These are phyloP conservation scores for Tenodera sinensis DNA, from an alignment of 2,888 invertebrate species.

Conservation along the genomic window DNA sequence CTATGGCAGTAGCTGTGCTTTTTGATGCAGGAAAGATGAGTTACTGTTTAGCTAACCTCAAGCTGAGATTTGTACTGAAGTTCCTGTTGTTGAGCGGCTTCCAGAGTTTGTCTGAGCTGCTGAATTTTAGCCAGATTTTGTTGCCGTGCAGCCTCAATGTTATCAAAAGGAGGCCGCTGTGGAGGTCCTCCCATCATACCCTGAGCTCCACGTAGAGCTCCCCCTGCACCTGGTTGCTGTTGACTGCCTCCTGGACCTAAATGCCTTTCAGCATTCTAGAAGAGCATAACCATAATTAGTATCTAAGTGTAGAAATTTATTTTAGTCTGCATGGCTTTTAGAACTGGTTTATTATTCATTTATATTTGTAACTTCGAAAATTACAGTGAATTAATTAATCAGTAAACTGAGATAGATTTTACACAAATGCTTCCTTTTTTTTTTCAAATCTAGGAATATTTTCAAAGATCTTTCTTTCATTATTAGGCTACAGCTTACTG, in stretches of 20 bases:
- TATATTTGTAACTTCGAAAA: too few species aligned
- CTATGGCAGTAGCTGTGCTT: neutral
- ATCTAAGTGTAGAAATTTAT: too few species aligned
- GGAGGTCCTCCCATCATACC: constrained; percentile 31
- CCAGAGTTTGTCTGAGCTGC: constrained; percentile 71
- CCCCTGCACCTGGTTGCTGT: constrained; percentile 34
- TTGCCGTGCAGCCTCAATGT: constrained; percentile 68
- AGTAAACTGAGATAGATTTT: too few species aligned
- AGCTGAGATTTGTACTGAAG: constrained; percentile 75
- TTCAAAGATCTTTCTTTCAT: too few species aligned
- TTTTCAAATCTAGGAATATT: too few species aligned
- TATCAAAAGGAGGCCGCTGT: constrained; percentile 49
- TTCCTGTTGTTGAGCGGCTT: constrained; percentile 75
- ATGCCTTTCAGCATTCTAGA: constrained; percentile 2
- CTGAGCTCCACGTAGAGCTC: constrained; percentile 24
- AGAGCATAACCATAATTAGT: neutral
- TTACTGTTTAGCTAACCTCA: constrained; percentile 48
- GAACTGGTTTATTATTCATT: too few species aligned
- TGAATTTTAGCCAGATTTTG: constrained; percentile 76
- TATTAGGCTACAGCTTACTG: too few species aligned
- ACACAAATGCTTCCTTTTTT: too few species aligned
- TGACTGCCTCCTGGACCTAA: constrained; percentile 27
- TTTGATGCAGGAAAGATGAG: neutral
- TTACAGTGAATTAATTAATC: too few species aligned
- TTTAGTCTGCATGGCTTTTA: too few species aligned